A percentile compares a stretch with the other conserved stretches of the same genome.
Conservation (phyloP, 2,888 invertebrate species). For the Baronia brevicornis region DNA sequence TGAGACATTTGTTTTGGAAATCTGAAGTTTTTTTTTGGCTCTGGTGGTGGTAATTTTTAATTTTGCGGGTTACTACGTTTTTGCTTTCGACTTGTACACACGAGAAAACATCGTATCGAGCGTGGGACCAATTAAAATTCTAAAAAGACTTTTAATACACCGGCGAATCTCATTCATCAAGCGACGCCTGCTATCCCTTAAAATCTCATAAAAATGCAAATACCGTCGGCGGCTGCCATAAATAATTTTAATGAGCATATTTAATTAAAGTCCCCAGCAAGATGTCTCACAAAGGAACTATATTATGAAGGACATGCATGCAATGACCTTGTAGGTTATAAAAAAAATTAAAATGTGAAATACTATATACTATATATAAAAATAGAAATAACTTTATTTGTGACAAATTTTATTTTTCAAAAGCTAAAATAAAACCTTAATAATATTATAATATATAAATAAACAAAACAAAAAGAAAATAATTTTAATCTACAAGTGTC, state of each 20-base stretch:
- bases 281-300: conserved; percentile 31
- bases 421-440: too few relatives aligned
- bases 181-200: conserved; percentile 34
- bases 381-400: too few relatives aligned
- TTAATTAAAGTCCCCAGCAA: conserved; percentile 48
- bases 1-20: too few relatives aligned
- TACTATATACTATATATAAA: conserved; percentile 2
- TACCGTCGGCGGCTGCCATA: conserved; percentile 45
- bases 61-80: too few relatives aligned
- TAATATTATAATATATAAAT: too few relatives aligned
- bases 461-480: too few relatives aligned
- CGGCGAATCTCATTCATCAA: conserved; percentile 27
- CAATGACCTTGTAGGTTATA: conserved; percentile 22
- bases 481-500: too few relatives aligned
- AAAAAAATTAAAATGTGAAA: conserved; percentile 5
- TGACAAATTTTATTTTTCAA: too few relatives aligned
- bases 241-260: conserved; percentile 68
- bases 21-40: too few relatives aligned
- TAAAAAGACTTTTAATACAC: conserved; percentile 23
- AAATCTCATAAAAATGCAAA: conserved; percentile 64
- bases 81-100: too few relatives aligned
- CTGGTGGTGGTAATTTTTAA: too few relatives aligned
- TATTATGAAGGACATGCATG: conserved; percentile 21
- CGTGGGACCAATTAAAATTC: conserved; percentile 26
- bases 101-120: conserved; percentile 3